Conservation (phyloP, 2,888 invertebrate species). For the Ernsta delagoae region DNA sequence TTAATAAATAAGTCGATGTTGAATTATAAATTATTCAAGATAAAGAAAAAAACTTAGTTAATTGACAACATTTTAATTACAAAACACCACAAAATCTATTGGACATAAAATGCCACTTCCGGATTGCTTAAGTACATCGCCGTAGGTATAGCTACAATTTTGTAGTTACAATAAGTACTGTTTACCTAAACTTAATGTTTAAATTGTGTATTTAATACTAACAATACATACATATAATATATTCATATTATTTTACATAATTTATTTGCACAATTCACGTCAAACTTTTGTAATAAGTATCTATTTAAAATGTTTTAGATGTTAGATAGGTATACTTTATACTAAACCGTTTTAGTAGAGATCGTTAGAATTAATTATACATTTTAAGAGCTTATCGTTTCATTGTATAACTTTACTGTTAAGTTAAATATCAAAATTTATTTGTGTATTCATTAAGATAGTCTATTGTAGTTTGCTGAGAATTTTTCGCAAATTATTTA, state of each 20-base stretch:
- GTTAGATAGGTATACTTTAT: not conserved
- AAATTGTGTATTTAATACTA: constrained; percentile 78
- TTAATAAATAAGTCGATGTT: not conserved
- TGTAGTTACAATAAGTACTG: constrained; percentile 61
- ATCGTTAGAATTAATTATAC: not conserved
- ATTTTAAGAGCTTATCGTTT: constrained; percentile 1
- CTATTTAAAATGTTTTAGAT: constrained; percentile 6
- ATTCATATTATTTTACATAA: constrained; percentile 67
- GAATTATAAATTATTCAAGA: too few species aligned
- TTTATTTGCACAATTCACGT: constrained; percentile 56
- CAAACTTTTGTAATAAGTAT: constrained; percentile 6
- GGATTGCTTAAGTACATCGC: constrained; percentile 80
- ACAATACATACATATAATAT: constrained; percentile 74
- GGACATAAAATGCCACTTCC: constrained; percentile 75
- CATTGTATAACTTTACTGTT: not conserved
- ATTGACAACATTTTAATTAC: constrained; percentile 85
- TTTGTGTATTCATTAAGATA: not conserved
- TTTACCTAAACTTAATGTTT: constrained; percentile 64
- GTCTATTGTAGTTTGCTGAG: not conserved
- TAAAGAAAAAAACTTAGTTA: constrained; percentile 48
- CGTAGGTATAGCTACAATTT: constrained; percentile 64
- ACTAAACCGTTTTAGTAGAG: not conserved
- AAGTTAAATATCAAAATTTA: not conserved
- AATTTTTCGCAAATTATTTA: too few species aligned
- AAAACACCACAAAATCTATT: constrained; percentile 84